Evolutionary conservation across 1,140 invertebrate genomes (phyloP).

Genomic region (Zaprionus lachaisei): DNA sequence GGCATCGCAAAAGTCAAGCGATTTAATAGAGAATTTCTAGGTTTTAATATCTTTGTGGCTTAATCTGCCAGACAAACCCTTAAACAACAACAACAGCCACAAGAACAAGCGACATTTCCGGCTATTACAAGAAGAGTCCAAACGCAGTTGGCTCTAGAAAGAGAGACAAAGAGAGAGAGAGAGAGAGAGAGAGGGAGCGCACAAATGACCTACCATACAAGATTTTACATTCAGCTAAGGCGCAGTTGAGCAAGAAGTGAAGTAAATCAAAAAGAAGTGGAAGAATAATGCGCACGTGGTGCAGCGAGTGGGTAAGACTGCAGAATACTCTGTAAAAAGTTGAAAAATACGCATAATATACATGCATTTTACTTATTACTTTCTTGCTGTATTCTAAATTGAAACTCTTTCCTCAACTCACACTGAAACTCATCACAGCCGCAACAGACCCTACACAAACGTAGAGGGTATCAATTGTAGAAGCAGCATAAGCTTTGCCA

Average conservation of each 20-base stretch:
- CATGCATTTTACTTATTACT: too few species aligned
- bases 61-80: conserved; percentile 42
- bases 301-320: background rate
- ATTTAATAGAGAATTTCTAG: conserved; percentile 20
- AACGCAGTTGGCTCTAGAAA: background rate
- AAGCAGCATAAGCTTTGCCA: conserved; percentile 49
- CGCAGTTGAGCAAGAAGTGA: conserved; percentile 38
- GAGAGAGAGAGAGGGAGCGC: conserved; percentile 2
- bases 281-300: background rate
- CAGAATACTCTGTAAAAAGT: conserved; percentile 19
- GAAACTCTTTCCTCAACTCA: too few species aligned
- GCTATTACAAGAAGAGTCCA: conserved; percentile 49
- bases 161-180: background rate
- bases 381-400: too few species aligned
- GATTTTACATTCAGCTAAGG: conserved; percentile 54
- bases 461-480: conserved; percentile 39
- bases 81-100: background rate
- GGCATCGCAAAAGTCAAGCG: conserved; percentile 25
- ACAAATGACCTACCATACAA: conserved; percentile 57
- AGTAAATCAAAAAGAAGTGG: conserved; percentile 14
- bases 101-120: conserved; percentile 73
- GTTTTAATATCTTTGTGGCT: conserved; percentile 49
- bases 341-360: background rate
- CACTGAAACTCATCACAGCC: background rate
- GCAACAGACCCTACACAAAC: too few species aligned